Evolutionary conservation across 2,113 vertebrate species (phyloP).

Genomic region (Hippoglossus stenolepis): DNA sequence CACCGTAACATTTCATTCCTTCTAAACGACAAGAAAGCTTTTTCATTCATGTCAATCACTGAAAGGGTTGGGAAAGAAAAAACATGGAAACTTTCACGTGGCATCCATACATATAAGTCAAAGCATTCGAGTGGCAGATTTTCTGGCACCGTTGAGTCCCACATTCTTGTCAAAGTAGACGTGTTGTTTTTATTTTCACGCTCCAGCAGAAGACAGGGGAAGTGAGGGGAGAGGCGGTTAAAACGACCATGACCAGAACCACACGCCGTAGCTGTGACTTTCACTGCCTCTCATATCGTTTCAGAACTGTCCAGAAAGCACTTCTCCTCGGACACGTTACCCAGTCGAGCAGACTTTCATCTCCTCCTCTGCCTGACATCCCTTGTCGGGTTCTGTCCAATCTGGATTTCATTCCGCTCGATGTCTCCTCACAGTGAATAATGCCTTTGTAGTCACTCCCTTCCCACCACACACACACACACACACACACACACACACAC

Average conservation of each 20-base stretch:
- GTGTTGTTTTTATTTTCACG: slow-evolving; percentile 72
- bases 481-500: not conserved
- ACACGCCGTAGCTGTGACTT: slow-evolving; percentile 71
- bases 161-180: slow-evolving; percentile 67
- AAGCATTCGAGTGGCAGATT: slow-evolving; percentile 48
- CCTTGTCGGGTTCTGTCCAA: slow-evolving; percentile 52
- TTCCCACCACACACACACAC: slow-evolving; percentile 40
- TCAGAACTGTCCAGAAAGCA: slow-evolving; percentile 51
- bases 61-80: not conserved
- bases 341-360: slow-evolving; percentile 55
- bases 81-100: slow-evolving; percentile 35
- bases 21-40: not conserved
- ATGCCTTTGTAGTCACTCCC: slow-evolving; percentile 69
- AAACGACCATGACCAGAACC: slow-evolving; percentile 72
- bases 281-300: slow-evolving; percentile 63
- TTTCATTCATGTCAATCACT: slow-evolving; percentile 5
- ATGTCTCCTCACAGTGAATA: slow-evolving; percentile 71
- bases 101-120: slow-evolving; percentile 40
- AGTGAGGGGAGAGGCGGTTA: slow-evolving; percentile 40
- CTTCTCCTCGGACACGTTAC: slow-evolving; percentile 61
- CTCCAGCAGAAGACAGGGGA: slow-evolving; percentile 56
- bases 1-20: not conserved
- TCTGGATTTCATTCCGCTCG: slow-evolving; percentile 71
- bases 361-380: slow-evolving; percentile 52
- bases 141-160: slow-evolving; percentile 64